phyloP scores from a whole-genome alignment of 2,797 vertebrate genomes.

The Lepilemur septentrionalis region DNA sequence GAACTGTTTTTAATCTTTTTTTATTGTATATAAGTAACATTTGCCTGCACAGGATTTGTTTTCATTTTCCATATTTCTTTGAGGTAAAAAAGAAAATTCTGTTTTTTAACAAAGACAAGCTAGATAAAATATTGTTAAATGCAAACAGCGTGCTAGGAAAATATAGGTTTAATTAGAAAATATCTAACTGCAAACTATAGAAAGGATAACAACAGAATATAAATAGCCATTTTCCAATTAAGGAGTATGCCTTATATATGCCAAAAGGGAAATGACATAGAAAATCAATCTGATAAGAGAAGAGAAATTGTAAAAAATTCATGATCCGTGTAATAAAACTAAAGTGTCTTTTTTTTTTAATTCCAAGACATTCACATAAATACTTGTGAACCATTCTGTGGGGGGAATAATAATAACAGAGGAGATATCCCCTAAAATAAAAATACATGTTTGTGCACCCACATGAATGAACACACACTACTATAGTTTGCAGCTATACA shows the following conservation, averaged over 20 bases:
- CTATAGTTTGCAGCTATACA: not conserved
- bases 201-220: not conserved
- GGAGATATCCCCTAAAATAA: not conserved
- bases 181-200: not conserved
- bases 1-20: not conserved
- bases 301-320: not conserved
- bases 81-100: not conserved
- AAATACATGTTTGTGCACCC: not conserved
- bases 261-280: slow-evolving; percentile 18
- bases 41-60: not conserved
- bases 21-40: not conserved
- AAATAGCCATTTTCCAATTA: not conserved
- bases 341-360: not conserved
- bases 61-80: not conserved
- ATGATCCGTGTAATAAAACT: not conserved
- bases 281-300: not conserved
- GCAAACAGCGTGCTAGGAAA: not conserved
- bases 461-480: not conserved
- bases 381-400: not conserved
- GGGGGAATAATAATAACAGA: not conserved
- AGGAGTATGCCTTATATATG: not conserved
- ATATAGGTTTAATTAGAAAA: slow-evolving; percentile 4
- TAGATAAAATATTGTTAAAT: not conserved
- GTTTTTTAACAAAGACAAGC: not conserved
- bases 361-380: not conserved